Base-by-base conservation (phyloP, 2,888 invertebrate species). In the Proisotoma minuta region DNA sequence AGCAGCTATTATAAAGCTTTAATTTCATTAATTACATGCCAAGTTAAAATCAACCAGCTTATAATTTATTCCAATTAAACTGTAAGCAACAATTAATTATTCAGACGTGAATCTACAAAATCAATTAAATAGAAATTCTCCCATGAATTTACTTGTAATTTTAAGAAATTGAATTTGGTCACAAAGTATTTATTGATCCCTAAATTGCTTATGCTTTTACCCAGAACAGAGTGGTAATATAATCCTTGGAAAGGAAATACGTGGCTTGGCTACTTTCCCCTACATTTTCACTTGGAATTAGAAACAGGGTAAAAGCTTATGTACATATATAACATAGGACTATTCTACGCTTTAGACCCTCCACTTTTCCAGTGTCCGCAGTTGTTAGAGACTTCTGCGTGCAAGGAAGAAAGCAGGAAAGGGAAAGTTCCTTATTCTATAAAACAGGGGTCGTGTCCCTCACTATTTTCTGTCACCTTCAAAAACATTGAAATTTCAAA, bases 391-490 rank as follows among this genome's bases (percentile, higher is more conserved):
- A 43, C 43, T 43, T 43, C 43, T 43, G 43, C 18, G 15, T 3
- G 58, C 27, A 22, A 15, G 48, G 49, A 40, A 51, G 56, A 48
- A 56, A 60, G 29, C 23, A 39, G 26, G 28, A 43, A 49, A n/a
- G n/a, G n/a, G 56, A 29, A 60, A 63, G 64, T 60, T 57, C 24
- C 29, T 29, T 12, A 3, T 29, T 59, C 40, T 50, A 23, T 28
- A 57, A 60, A 47, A 60, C 60, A 64, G 64, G 64, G 64, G 64
- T 60, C 60, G 64, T 64, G 29, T n/a, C n/a, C n/a, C n/a, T n/a
- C 22, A 12, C 18, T 5, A 4, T 28, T 18, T 8, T 29, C 2
- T 54, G 39, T 54, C 39, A 23, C 22, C 23, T 34, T 23, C 29
- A 39, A 23, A 22, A 24, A 18, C 34, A 22, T 29, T 18, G 53